Evolutionary conservation across 35 echinoderm and acorn worm species (phyloP), one percentile per base, ranked within the genome.

Genomic region (Acanthaster planci): DNA sequence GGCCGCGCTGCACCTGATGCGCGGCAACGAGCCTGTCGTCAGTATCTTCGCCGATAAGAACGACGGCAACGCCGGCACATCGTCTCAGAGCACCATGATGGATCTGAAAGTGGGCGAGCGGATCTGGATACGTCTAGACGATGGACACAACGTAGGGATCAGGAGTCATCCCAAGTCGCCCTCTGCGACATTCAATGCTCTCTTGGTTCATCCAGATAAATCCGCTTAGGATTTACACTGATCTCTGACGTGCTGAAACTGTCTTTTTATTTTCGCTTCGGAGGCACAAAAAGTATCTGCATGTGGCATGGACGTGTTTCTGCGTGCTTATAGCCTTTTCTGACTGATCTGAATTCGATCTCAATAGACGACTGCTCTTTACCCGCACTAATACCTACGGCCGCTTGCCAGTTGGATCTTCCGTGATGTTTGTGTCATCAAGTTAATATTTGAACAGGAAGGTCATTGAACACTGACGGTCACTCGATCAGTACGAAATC

Each of bases 61-160:
- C 38, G 77, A 90, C 38, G 76, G 77, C 22, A 78, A 90, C 52
- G 77, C 89, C 14, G 89, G 89, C 0, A 75, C 75, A 27, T 85
- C 82, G 4, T 84, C 82, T 0, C 89, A 90, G 51, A 85, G 81
- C 38, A 68, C 76, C 8, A 79, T 90, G n/a, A 40, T 90, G 19
- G 76, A 90, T 47, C 81, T 90, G 14, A 75, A 78, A 42, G 39
- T 55, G 37, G 89, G 82, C 21, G 89, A 90, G 42, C 84, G 68
- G 51, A 82, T 90, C 9, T 90, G 89, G 89, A 16, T 90, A 21
- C 68, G 89, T 16, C 37, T 90, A 7, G 82, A 84, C 34, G 59
- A 68, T 37, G 89, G 89, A 10, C 29, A 29, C 6, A 78, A 88
- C 77, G 59, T 80, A 35, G 89, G 81, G 40, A 37, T 90, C 7